These are phyloP conservation scores for Trogon surrucura DNA, from an alignment of 2,113 vertebrate genomes.

Conservation along the genomic window DNA sequence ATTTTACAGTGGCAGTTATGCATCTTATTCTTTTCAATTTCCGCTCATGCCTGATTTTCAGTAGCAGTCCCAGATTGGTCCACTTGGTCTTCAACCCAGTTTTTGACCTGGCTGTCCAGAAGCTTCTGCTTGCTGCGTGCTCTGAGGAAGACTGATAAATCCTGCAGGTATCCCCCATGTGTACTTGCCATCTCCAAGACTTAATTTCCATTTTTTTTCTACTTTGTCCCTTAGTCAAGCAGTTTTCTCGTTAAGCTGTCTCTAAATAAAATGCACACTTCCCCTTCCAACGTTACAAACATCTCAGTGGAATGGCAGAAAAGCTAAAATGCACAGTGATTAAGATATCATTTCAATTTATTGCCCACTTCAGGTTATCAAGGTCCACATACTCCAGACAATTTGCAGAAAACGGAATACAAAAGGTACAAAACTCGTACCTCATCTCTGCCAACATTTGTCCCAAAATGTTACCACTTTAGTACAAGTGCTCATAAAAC, in stretches of 20 bases:
- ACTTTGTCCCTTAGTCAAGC: background rate
- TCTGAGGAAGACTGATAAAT: background rate
- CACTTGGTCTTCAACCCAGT: background rate
- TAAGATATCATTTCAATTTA: background rate
- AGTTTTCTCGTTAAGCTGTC: background rate
- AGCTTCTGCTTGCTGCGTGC: background rate
- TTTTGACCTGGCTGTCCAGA: background rate
- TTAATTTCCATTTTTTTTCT: background rate
- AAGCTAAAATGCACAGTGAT: background rate
- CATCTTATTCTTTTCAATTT: background rate
- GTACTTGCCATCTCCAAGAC: background rate
- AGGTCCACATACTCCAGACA: background rate
- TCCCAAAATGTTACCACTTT: background rate
- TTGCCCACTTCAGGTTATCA: background rate
- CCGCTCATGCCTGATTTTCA: background rate
- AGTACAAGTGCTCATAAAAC: background rate
- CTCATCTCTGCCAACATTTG: background rate
- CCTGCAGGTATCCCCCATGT: background rate
- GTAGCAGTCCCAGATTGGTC: background rate
- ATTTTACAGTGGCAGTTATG: background rate
- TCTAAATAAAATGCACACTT: background rate
- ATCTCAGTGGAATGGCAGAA: background rate
- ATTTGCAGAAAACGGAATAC: background rate
- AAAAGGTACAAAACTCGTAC: background rate
- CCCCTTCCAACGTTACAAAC: background rate